A percentile compares a stretch with the other conserved stretches of the same genome.
Evolutionary conservation across 92 coral and sea anemone species (phyloP).

Genomic region (Epizoanthus ramosus): DNA sequence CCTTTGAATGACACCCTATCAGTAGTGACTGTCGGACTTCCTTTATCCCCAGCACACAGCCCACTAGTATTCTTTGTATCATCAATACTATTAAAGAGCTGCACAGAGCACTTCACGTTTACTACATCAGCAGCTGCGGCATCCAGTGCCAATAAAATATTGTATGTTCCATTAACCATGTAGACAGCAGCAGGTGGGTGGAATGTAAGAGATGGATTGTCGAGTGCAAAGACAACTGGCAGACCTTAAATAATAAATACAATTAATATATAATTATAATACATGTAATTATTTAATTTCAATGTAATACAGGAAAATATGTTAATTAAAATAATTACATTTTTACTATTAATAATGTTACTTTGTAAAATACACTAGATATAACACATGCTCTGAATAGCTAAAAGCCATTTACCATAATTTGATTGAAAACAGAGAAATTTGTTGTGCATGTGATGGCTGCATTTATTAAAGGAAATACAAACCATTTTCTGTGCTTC

Average conservation of each 20-base stretch:
- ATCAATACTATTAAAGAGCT: not conserved
- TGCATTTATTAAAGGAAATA: too few relatives aligned
- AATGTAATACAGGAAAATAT: too few relatives aligned
- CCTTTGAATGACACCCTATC: slow-evolving; percentile 8
- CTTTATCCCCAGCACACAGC: slow-evolving; percentile 6
- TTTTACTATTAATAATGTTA: too few relatives aligned
- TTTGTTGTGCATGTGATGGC: too few relatives aligned
- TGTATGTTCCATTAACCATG: slow-evolving; percentile 32
- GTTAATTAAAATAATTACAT: too few relatives aligned
- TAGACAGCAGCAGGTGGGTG: not conserved
- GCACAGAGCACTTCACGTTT: slow-evolving; percentile 16
- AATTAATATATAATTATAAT: not conserved
- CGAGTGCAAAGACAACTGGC: slow-evolving; percentile 15
- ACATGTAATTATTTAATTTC: too few relatives aligned
- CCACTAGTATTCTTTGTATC: not conserved
- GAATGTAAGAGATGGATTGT: slow-evolving; percentile 29
- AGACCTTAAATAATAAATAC: not conserved
- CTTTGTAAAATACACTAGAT: too few relatives aligned
- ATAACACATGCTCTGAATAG: too few relatives aligned
- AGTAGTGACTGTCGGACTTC: slow-evolving; percentile 9
- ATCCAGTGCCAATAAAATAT: slow-evolving; percentile 8
- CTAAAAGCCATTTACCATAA: too few relatives aligned
- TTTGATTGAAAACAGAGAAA: too few relatives aligned
- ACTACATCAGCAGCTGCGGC: slow-evolving; percentile 9
- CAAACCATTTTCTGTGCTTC: too few relatives aligned